Percentiles rank a stretch among this genome's conserved stretches.
Conservation (phyloP, 2,113 vertebrate genomes). For the Ptilorrhoa leucosticta region DNA sequence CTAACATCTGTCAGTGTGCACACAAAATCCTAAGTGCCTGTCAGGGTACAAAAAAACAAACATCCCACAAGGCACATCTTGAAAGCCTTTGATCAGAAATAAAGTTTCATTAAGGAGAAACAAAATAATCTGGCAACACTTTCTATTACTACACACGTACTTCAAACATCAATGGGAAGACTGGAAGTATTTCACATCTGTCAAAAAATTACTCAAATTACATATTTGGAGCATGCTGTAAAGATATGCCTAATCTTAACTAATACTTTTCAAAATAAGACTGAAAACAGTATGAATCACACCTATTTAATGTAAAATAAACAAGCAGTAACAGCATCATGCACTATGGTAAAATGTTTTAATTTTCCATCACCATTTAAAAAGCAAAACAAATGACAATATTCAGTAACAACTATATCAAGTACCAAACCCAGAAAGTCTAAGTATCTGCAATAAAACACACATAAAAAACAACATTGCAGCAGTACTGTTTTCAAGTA, state of each 20-base stretch:
- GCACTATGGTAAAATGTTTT: not conserved
- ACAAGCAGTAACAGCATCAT: not conserved
- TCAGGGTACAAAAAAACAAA: not conserved
- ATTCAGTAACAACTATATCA: not conserved
- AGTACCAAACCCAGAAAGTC: not conserved
- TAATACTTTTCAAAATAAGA: not conserved
- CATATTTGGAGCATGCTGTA: not conserved
- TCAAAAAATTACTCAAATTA: not conserved
- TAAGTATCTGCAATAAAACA: not conserved
- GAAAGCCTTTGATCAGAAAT: not conserved
- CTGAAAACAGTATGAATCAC: not conserved
- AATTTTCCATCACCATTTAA: not conserved
- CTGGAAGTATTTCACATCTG: not conserved
- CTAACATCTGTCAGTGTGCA: not conserved
- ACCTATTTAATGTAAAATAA: not conserved
- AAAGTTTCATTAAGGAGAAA: not conserved
- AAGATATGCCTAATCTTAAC: not conserved
- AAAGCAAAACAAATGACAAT: not conserved
- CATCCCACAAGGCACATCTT: not conserved
- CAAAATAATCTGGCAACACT: not conserved
- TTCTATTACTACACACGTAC: not conserved
- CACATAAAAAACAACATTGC: accelerated
- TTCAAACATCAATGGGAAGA: not conserved
- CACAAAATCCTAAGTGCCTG: not conserved
- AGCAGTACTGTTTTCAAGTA: not conserved